Conservation (phyloP, 2,113 vertebrate species). For the Chamaetylas fuelleborni region DNA sequence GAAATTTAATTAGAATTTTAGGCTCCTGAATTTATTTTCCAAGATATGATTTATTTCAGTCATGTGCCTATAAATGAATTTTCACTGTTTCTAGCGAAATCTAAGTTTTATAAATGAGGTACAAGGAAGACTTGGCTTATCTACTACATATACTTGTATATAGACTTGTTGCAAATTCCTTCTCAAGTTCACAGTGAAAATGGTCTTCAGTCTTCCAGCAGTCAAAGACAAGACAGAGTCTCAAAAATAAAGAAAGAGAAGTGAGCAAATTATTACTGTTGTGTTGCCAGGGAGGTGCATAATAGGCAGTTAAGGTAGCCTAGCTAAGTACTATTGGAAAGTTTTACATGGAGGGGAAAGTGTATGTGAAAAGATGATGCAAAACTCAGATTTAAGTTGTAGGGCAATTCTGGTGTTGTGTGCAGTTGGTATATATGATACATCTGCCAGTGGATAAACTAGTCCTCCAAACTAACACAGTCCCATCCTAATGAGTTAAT, state of each 20-base stretch:
- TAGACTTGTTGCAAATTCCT: not conserved
- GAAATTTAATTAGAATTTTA: not conserved
- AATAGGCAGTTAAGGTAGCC: not conserved
- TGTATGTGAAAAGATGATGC: not conserved
- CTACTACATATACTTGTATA: not conserved
- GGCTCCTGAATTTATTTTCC: not conserved
- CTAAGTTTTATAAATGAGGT: not conserved
- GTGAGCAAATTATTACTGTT: not conserved
- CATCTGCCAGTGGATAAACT: not conserved
- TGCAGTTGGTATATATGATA: not conserved
- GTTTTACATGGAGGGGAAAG: not conserved
- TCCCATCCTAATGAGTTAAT: not conserved
- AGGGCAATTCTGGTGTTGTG: fast-evolving
- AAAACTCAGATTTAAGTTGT: not conserved
- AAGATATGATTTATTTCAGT: not conserved
- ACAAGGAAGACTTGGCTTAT: not conserved
- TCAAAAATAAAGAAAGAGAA: not conserved
- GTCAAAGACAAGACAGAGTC: not conserved
- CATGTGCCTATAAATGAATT: not conserved
- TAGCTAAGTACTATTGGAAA: not conserved
- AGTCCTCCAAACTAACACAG: not conserved
- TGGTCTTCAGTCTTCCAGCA: not conserved
- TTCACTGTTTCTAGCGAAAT: not conserved
- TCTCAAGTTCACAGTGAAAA: not conserved
- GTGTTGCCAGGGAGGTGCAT: not conserved